phyloP scores from a whole-genome alignment of 2,113 vertebrate genomes.

The Xiphophorus hellerii region DNA sequence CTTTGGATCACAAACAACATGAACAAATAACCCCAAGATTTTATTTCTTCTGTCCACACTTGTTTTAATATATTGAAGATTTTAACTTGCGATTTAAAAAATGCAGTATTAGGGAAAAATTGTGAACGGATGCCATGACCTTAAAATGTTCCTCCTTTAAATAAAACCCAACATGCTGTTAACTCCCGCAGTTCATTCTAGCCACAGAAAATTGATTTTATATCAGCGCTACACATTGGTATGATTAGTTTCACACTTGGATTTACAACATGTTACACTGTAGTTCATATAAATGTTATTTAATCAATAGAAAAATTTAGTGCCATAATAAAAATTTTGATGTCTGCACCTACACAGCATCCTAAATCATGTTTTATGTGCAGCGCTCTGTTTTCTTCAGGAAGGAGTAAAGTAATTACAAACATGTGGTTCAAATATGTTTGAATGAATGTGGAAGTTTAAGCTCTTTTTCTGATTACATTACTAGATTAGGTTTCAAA shows the following conservation, averaged over 20 bases:
- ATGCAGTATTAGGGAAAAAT: constrained; percentile 24
- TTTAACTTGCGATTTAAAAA: constrained; percentile 11
- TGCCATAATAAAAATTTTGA: constrained; percentile 62
- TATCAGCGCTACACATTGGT: constrained; percentile 57
- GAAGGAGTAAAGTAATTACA: constrained; percentile 26
- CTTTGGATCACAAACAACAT: no score
- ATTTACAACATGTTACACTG: constrained; percentile 71
- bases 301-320: constrained; percentile 73
- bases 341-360: constrained; percentile 38
- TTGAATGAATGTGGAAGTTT: not conserved
- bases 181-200: constrained; percentile 18
- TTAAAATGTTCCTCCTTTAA: constrained; percentile 43
- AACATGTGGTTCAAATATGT: constrained; percentile 17
- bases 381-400: constrained; percentile 44
- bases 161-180: constrained; percentile 54
- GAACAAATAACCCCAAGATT: not conserved
- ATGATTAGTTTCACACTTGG: constrained; percentile 68
- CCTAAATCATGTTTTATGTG: constrained; percentile 62
- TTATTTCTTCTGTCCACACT: not conserved
- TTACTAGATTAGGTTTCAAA: not conserved
- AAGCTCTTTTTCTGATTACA: not conserved
- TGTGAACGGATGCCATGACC: constrained; percentile 27
- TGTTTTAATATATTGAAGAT: not conserved
- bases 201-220: constrained; percentile 62
- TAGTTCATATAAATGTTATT: constrained; percentile 76